phyloP scores from a whole-genome alignment of 2,888 invertebrate genomes.

The Cyrtodaria siliqua region DNA sequence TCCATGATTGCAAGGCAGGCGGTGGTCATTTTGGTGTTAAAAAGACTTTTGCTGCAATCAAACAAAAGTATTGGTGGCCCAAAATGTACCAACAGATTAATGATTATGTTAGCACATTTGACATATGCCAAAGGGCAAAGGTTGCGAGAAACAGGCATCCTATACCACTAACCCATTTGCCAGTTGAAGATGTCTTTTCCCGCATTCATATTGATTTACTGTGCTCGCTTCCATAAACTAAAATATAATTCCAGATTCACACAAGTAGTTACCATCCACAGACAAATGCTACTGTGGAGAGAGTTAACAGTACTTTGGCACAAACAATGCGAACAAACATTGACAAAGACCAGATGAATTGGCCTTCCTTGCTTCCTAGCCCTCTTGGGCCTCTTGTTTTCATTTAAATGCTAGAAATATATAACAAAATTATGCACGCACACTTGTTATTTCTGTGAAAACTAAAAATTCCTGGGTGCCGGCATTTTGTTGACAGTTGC shows the following conservation, averaged over 20 bases:
- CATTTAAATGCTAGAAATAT: no score
- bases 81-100: slow-evolving; percentile 51
- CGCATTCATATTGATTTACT: slow-evolving; percentile 52
- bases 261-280: slow-evolving; percentile 57
- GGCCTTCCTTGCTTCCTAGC: slow-evolving; percentile 40
- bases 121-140: slow-evolving; percentile 37
- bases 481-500: no score
- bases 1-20: slow-evolving; percentile 41
- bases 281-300: slow-evolving; percentile 43
- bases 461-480: no score
- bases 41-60: slow-evolving; percentile 27
- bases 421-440: no score
- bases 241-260: slow-evolving; percentile 28
- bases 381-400: no score
- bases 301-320: slow-evolving; percentile 38
- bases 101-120: slow-evolving; percentile 42
- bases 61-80: slow-evolving; percentile 47
- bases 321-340: slow-evolving; percentile 44
- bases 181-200: slow-evolving; percentile 30
- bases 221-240: slow-evolving; percentile 28
- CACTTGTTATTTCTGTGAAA: no score
- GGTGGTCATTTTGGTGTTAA: slow-evolving; percentile 49
- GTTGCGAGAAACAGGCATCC: background rate
- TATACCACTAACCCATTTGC: slow-evolving; percentile 32
- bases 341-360: slow-evolving; percentile 41